These are phyloP conservation scores for Acanthurus tractus DNA, from an alignment of 2,797 vertebrate genomes.

Conservation along the genomic window DNA sequence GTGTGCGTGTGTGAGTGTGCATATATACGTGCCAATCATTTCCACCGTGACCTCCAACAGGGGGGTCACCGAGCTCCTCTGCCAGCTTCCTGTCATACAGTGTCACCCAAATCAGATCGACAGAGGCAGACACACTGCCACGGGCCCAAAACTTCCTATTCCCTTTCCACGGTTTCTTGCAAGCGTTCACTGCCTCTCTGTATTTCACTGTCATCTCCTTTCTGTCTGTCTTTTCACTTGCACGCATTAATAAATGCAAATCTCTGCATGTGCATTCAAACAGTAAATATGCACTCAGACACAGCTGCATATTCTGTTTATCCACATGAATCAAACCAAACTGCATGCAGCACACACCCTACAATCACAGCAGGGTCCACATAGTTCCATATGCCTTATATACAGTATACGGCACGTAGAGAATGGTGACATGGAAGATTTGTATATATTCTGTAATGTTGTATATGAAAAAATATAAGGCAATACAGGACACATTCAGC, in stretches of 20 bases:
- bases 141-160: slow-evolving; percentile 60
- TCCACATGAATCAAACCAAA: slow-evolving; percentile 7
- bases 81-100: slow-evolving; percentile 69
- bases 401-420: no score
- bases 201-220: slow-evolving; percentile 41
- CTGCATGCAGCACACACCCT: not conserved
- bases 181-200: slow-evolving; percentile 28
- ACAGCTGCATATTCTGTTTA: slow-evolving; percentile 5
- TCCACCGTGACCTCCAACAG: slow-evolving; percentile 53
- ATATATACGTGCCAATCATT: slow-evolving; percentile 23
- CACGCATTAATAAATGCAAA: slow-evolving; percentile 31
- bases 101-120: slow-evolving; percentile 75
- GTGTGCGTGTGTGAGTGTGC: not conserved
- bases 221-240: slow-evolving; percentile 17
- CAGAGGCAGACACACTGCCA: slow-evolving; percentile 64
- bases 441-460: slow-evolving; percentile 21
- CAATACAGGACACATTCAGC: slow-evolving; percentile 6
- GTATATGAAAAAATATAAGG: slow-evolving; percentile 11
- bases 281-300: not conserved
- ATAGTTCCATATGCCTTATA: no score
- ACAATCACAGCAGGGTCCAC: not conserved
- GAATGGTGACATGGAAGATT: no score
- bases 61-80: slow-evolving; percentile 44
- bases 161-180: slow-evolving; percentile 41
- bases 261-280: slow-evolving; percentile 19